Percentiles rank a stretch among this genome's conserved stretches.
Evolutionary conservation across 37 sponge, comb jelly and placozoan genomes (phyloP).

Genomic region (Mnemiopsis leidyi): DNA sequence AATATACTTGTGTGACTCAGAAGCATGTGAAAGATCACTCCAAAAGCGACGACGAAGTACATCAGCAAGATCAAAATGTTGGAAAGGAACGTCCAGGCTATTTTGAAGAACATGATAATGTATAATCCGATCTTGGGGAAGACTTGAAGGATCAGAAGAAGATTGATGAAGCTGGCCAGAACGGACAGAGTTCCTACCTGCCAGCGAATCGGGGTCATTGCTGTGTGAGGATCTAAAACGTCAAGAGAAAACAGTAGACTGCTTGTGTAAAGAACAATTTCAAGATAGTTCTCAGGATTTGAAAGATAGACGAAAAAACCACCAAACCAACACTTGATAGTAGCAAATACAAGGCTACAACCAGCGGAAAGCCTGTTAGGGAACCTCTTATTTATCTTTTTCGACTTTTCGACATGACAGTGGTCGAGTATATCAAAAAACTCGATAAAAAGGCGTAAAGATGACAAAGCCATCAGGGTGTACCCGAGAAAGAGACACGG

Average conservation of each 20-base stretch:
- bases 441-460: not conserved
- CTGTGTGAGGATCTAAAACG: not conserved
- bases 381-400: not conserved
- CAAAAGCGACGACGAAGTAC: conserved; percentile 1
- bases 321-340: not conserved
- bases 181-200: not conserved
- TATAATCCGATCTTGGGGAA: conserved; percentile 21
- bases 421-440: not conserved
- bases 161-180: conserved; percentile 1
- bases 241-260: not conserved
- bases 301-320: not conserved
- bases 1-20: not conserved
- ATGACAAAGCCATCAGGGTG: not conserved
- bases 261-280: not conserved
- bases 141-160: not conserved
- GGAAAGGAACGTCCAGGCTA: conserved; percentile 5
- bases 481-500: not conserved
- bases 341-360: not conserved
- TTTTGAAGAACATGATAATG: conserved; percentile 36
- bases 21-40: conserved; percentile 3
- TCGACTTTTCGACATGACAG: not conserved
- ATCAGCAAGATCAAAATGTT: conserved; percentile 5
- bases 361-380: not conserved
- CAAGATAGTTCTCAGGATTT: not conserved
- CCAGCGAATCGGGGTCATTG: not conserved